Conservation (phyloP, 2,113 vertebrate species). For the Erythrolamprus reginae region DNA sequence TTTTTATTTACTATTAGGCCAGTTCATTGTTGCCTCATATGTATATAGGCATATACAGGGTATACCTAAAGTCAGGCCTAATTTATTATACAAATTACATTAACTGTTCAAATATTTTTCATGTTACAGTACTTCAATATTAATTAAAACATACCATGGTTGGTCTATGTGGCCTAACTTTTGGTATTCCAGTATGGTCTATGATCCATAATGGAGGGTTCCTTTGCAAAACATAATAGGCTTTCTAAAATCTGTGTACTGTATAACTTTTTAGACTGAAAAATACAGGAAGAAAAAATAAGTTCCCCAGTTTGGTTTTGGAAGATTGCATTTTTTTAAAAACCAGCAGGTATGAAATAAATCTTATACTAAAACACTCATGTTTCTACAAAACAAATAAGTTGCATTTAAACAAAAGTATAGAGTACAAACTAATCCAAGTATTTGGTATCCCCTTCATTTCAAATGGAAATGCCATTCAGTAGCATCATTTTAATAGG, state of each 20-base stretch:
- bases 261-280: background rate
- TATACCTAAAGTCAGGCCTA: background rate
- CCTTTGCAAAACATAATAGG: background rate
- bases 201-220: background rate
- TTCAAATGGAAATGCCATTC: slow-evolving; percentile 74
- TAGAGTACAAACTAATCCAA: slow-evolving; percentile 64
- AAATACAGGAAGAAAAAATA: background rate
- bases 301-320: background rate
- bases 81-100: background rate
- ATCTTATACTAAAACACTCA: slow-evolving; percentile 38
- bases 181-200: background rate
- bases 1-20: background rate
- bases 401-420: slow-evolving; percentile 57
- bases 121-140: too few species aligned
- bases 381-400: slow-evolving; percentile 64
- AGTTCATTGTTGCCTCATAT: background rate
- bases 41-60: background rate
- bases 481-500: slow-evolving; percentile 65
- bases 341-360: slow-evolving; percentile 21
- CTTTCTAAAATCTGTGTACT: background rate
- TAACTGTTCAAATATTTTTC: background rate
- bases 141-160: background rate
- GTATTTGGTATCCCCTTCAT: slow-evolving; percentile 63
- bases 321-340: background rate
- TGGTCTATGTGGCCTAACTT: background rate